phyloP scores from a whole-genome alignment of 2,797 vertebrate genomes.

The Alosa sapidissima region DNA sequence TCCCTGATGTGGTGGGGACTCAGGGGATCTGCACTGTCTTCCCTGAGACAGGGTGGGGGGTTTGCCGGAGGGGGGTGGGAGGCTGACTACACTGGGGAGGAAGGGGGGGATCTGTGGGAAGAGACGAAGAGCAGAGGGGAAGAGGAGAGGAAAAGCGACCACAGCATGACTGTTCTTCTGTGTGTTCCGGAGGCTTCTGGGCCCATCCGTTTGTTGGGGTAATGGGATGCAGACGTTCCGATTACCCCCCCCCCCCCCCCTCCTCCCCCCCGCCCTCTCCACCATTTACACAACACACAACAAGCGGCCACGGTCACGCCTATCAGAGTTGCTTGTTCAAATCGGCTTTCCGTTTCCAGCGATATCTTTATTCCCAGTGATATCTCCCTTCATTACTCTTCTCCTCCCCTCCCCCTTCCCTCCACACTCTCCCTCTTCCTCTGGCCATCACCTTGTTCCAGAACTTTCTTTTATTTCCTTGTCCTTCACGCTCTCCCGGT shows the following conservation, averaged over 20 bases:
- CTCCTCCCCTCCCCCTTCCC: background rate
- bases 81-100: background rate
- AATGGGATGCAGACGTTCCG: background rate
- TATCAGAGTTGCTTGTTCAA: background rate
- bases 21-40: background rate
- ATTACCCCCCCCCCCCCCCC: background rate
- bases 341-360: background rate
- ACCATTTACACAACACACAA: background rate
- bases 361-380: slow-evolving; percentile 28
- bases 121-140: background rate
- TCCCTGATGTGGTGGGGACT: background rate
- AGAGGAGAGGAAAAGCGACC: background rate
- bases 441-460: background rate
- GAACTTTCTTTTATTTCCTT: background rate
- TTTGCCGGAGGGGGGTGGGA: background rate
- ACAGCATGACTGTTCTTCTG: slow-evolving; percentile 1
- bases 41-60: background rate
- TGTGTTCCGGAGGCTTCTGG: slow-evolving; percentile 8
- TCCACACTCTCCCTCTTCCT: background rate
- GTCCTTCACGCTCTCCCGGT: background rate
- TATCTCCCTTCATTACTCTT: background rate
- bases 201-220: background rate
- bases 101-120: background rate
- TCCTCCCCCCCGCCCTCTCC: background rate
- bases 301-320: background rate